Evolutionary conservation across 2,888 invertebrate species (phyloP).

Genomic region (Ethmia dodecea): DNA sequence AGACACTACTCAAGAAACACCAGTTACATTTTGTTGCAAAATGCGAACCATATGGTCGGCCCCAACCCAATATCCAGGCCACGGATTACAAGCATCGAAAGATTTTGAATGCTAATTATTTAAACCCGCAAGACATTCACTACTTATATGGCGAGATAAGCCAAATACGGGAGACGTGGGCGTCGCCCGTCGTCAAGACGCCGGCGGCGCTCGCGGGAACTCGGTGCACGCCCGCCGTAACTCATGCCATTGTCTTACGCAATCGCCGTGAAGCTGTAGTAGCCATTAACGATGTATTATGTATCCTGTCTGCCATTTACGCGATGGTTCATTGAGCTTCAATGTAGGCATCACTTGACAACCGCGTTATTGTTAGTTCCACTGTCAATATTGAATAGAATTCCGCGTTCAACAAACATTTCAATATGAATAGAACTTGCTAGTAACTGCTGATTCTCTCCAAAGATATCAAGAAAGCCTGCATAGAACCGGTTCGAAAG

Average conservation of each 20-base stretch:
- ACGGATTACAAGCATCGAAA: constrained; percentile 44
- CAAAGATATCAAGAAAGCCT: constrained; percentile 26
- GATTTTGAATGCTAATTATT: constrained; percentile 49
- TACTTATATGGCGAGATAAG: constrained; percentile 62
- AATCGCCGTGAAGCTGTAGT: constrained; percentile 42
- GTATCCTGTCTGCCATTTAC: constrained; percentile 55
- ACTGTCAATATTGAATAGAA: constrained; percentile 18
- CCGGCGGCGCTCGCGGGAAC: constrained; percentile 39
- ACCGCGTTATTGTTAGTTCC: not conserved
- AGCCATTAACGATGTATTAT: constrained; percentile 52
- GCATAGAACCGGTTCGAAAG: constrained; percentile 61
- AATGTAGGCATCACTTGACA: constrained; percentile 24
- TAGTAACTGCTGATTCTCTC: constrained; percentile 25
- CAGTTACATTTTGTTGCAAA: too few relatives aligned
- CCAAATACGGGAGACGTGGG: constrained; percentile 57
- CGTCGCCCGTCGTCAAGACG: constrained; percentile 48
- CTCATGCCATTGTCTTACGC: constrained; percentile 60
- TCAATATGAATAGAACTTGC: constrained; percentile 29
- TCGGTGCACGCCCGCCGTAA: constrained; percentile 36
- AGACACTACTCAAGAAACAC: too few relatives aligned
- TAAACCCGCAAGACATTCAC: constrained; percentile 46
- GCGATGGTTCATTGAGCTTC: constrained; percentile 57
- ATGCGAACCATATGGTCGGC: constrained; percentile 40
- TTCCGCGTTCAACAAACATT: constrained; percentile 17
- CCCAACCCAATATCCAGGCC: constrained; percentile 27